Evolutionary conservation across 2,888 invertebrate genomes (phyloP), one percentile per base, ranked within the genome.

Genomic region (Rhamnusium bicolor): DNA sequence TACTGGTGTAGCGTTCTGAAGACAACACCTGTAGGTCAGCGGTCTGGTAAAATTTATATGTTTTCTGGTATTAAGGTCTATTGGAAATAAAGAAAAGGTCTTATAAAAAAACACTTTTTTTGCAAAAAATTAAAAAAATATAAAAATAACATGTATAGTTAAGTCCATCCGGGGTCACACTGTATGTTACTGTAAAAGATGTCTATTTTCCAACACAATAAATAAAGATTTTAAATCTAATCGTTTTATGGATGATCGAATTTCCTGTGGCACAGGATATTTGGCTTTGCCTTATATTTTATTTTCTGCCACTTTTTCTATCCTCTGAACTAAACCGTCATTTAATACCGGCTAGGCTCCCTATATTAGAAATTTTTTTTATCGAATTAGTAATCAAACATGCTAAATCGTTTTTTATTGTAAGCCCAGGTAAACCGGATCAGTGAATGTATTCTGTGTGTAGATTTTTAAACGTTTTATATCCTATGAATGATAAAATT

Each of bases 181-280:
- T n/a, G 12, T n/a, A 5, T 46, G 10, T n/a, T n/a, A n/a, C 10
- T 46, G 2, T 46, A 46, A 3, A 46, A 46, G 46, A n/a, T 46
- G 10, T 8, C 12, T 10, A 8, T 46, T 46, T 46, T n/a, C 46
- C 12, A 2, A 8, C 8, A n/a, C 46, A 46, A n/a, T n/a, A n/a
- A n/a, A n/a, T n/a, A n/a, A 2, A n/a, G 8, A 46, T 46, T 27
- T n/a, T 27, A 56, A 10, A 14, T 10, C 7, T n/a, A 56, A 56
- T 56, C 29, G 27, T 14, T 12, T 56, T 56, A 56, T 47, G 24
- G 62, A 19, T 62, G n/a, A 49, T 14, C 14, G 18, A 62, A 21
- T 62, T 47, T 46, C 47, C 21, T 6, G 47, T 8, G 47, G 21
- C 24, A 46, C n/a, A 24, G 24, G 60, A 14, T 40, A n/a, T 32